A percentile compares a stretch with the other conserved stretches of the same genome.
These are phyloP conservation scores for Tenualosa ilisha DNA, from an alignment of 2,797 vertebrate species.

Conservation along the genomic window DNA sequence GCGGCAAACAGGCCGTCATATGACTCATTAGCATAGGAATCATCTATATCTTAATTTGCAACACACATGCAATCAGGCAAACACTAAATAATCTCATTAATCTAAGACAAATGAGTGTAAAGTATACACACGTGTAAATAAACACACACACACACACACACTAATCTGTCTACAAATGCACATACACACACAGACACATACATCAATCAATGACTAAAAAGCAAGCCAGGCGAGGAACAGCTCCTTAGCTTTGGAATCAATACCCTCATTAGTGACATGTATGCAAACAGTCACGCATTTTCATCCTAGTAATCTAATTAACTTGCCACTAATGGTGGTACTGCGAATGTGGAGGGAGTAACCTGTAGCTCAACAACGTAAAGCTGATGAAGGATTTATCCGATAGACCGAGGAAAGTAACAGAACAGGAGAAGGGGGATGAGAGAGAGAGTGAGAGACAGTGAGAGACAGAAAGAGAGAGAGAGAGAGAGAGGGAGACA, in stretches of 20 bases:
- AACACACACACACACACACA: no score
- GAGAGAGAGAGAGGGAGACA: slow-evolving; percentile 1
- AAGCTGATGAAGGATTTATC: slow-evolving; percentile 4
- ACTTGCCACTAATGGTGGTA: not conserved
- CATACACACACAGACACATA: not conserved
- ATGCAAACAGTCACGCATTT: not conserved
- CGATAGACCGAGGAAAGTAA: not conserved
- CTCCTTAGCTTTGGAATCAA: not conserved
- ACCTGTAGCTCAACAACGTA: not conserved
- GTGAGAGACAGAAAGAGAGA: slow-evolving; percentile 18
- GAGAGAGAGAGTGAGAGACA: slow-evolving; percentile 21
- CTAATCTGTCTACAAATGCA: not conserved
- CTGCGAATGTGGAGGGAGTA: not conserved
- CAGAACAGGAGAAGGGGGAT: no score
- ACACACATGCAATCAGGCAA: not conserved
- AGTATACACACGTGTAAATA: no score
- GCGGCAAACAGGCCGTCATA: no score
- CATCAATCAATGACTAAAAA: not conserved
- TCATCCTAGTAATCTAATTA: not conserved
- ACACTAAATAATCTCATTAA: not conserved
- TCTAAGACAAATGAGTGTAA: not conserved
- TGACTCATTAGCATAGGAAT: not conserved
- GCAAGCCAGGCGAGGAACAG: not conserved
- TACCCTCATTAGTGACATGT: not conserved
- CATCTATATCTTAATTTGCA: not conserved